These are phyloP conservation scores for Chloroceryle aenea DNA, from an alignment of 2,113 vertebrate species.

Conservation along the genomic window DNA sequence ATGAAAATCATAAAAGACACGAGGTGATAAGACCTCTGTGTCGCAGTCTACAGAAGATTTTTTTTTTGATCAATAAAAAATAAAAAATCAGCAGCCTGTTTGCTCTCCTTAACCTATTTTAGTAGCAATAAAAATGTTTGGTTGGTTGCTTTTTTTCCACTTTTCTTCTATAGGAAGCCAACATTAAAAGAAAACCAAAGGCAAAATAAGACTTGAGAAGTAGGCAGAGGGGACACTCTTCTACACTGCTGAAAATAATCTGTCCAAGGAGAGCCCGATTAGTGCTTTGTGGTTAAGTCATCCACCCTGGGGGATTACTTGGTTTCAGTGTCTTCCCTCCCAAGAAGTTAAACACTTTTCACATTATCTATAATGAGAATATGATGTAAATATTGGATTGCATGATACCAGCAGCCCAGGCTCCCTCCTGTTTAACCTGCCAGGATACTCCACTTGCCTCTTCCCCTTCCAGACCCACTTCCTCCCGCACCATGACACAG, in stretches of 20 bases:
- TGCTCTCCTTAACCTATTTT: neutral
- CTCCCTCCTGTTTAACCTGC: neutral
- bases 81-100: neutral
- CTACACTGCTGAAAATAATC: neutral
- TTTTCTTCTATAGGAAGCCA: neutral
- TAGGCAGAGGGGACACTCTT: neutral
- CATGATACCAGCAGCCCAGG: neutral
- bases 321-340: neutral
- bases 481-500: neutral
- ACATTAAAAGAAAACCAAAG: neutral
- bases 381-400: neutral
- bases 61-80: neutral
- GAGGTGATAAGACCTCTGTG: neutral
- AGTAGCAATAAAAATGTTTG: neutral
- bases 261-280: neutral
- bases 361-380: neutral
- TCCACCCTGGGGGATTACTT: neutral
- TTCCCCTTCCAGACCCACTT: neutral
- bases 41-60: neutral
- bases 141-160: too few relatives aligned
- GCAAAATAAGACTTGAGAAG: neutral
- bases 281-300: neutral
- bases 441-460: neutral
- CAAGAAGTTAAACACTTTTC: neutral
- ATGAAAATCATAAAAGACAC: neutral